These are phyloP conservation scores for Ectemnius lituratus DNA, from an alignment of 2,888 invertebrate genomes.

Conservation along the genomic window DNA sequence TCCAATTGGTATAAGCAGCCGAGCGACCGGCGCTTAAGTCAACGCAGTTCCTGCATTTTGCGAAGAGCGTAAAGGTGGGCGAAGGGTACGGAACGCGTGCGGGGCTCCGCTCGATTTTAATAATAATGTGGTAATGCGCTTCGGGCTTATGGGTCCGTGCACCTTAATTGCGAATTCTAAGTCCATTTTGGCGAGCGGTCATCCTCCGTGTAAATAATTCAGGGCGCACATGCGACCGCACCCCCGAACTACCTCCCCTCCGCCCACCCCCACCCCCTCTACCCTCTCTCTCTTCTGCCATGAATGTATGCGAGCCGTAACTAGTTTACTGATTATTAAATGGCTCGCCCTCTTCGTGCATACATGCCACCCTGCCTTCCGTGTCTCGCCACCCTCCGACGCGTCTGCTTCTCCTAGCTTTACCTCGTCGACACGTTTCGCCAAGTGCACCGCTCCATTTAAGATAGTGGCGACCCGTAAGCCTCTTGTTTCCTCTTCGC, in stretches of 20 bases:
- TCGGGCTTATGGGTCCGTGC: constrained; percentile 56
- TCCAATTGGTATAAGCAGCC: constrained; percentile 9
- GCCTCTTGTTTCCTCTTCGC: too few species aligned
- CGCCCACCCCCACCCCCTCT: constrained; percentile 27
- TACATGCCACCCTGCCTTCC: constrained; percentile 50
- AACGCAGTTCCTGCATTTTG: constrained; percentile 52
- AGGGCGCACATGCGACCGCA: constrained; percentile 63
- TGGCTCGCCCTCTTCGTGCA: constrained; percentile 50
- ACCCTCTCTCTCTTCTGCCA: constrained; percentile 45
- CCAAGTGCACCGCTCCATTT: constrained; percentile 42
- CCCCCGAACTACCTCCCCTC: not conserved
- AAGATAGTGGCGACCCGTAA: constrained; percentile 17
- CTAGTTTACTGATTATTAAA: constrained; percentile 67
- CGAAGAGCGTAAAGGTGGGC: constrained; percentile 20
- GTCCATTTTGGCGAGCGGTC: constrained; percentile 65
- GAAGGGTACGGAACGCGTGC: not conserved
- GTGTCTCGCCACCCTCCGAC: constrained; percentile 38
- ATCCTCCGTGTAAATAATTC: constrained; percentile 65
- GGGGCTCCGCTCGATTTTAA: constrained; percentile 60
- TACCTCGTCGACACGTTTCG: constrained; percentile 31
- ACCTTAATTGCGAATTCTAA: constrained; percentile 66
- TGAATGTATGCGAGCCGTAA: constrained; percentile 59
- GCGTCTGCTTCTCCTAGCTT: constrained; percentile 20
- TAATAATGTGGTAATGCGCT: constrained; percentile 64
- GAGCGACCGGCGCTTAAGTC: constrained; percentile 32